These are phyloP conservation scores for Sarcophaga rosellei DNA, from an alignment of 2,888 invertebrate genomes.

Conservation along the genomic window DNA sequence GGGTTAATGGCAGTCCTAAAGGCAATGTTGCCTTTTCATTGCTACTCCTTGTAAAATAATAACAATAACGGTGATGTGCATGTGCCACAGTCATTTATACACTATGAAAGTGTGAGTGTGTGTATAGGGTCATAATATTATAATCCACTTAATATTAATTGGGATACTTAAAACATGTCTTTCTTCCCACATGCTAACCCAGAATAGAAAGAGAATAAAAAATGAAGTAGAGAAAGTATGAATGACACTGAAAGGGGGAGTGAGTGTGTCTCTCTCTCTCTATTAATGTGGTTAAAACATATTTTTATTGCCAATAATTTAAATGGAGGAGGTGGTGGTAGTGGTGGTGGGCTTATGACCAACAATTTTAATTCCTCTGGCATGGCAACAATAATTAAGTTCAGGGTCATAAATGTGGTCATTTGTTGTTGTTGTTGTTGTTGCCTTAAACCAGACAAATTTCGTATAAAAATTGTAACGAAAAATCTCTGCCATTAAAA, in stretches of 20 bases:
- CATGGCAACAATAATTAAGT: slow-evolving; percentile 61
- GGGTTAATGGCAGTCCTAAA: slow-evolving; percentile 60
- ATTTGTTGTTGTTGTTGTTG: slow-evolving; percentile 76
- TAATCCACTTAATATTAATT: slow-evolving; percentile 80
- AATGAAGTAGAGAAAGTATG: neutral
- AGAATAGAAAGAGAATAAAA: neutral
- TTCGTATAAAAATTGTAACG: slow-evolving; percentile 7
- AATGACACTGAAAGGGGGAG: neutral
- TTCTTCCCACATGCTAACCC: slow-evolving; percentile 50
- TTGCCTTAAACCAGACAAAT: slow-evolving; percentile 60
- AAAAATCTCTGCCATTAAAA: slow-evolving; percentile 53
- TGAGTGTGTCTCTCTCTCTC: slow-evolving; percentile 6
- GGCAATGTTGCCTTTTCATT: slow-evolving; percentile 11
- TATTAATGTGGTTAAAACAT: slow-evolving; percentile 63
- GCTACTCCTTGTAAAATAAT: neutral
- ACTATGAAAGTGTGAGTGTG: neutral
- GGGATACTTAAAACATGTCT: slow-evolving; percentile 75
- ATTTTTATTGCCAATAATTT: slow-evolving; percentile 61
- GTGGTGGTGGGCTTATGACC: neutral
- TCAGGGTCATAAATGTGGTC: slow-evolving; percentile 76
- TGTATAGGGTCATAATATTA: slow-evolving; percentile 76
- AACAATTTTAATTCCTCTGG: slow-evolving; percentile 21
- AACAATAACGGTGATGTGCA: neutral
- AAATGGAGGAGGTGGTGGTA: neutral
- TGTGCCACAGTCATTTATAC: too few relatives aligned